phyloP scores from a whole-genome alignment of 2,888 invertebrate genomes.

The Mylabris sibirica region DNA sequence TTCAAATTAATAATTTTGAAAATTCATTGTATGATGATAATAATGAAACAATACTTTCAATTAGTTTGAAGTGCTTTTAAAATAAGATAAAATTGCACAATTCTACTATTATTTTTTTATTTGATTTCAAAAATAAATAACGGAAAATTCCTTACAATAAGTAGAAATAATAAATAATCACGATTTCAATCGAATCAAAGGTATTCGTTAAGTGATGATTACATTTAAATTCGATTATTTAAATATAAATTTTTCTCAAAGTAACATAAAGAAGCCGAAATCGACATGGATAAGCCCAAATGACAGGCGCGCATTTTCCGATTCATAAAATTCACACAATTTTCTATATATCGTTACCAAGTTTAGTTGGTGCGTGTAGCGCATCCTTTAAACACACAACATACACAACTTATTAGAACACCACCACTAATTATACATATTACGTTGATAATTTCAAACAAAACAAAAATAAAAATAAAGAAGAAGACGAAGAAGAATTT shows the following conservation, averaged over 20 bases:
- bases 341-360: constrained; percentile 12
- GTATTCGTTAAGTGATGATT: too few relatives aligned
- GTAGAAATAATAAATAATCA: background rate
- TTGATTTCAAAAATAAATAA: background rate
- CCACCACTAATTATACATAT: constrained; percentile 13
- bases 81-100: constrained; percentile 6
- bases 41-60: background rate
- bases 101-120: background rate
- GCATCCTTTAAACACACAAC: constrained; percentile 28
- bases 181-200: too few relatives aligned
- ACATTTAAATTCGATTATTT: too few relatives aligned
- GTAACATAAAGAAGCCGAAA: background rate
- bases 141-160: background rate
- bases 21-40: background rate
- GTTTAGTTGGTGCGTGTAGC: constrained; percentile 31
- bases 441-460: background rate
- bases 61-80: background rate
- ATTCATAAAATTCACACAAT: constrained; percentile 31
- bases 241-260: too few relatives aligned
- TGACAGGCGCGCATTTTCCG: constrained; percentile 28
- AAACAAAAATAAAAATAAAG: background rate
- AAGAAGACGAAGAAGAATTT: too few relatives aligned
- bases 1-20: background rate
- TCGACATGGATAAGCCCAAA: constrained; percentile 11
- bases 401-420: constrained; percentile 19